A percentile compares a stretch with the other conserved stretches of the same genome.
Evolutionary conservation across 1,140 invertebrate genomes (phyloP).

Genomic region (Ctenoplectra terminalis): DNA sequence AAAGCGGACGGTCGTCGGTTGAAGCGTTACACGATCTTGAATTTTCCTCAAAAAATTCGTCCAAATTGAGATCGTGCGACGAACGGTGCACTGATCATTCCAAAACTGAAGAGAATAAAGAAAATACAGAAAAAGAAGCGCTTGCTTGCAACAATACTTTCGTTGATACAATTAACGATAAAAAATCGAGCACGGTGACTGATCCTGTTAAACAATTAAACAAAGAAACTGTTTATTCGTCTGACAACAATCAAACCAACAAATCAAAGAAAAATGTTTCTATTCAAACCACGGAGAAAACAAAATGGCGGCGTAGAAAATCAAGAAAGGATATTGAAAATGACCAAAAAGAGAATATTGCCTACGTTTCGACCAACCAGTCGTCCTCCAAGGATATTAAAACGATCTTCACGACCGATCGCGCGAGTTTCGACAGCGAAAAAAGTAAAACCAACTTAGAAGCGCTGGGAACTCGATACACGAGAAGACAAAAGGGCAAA

Average conservation of each 20-base stretch:
- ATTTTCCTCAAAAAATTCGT: background rate
- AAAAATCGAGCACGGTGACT: no score
- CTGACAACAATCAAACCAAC: background rate
- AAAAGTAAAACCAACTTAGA: background rate
- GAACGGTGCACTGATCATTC: background rate
- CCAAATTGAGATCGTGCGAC: no score
- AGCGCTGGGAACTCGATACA: background rate
- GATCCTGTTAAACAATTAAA: no score
- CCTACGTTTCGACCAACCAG: background rate
- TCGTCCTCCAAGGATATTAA: background rate
- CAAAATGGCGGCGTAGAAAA: background rate
- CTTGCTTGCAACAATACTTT: background rate
- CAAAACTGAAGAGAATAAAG: background rate
- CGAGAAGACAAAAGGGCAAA: background rate
- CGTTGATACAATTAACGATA: background rate
- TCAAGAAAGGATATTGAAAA: background rate
- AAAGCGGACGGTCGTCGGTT: no score
- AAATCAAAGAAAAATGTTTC: constrained; percentile 1
- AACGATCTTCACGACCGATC: constrained; percentile 1
- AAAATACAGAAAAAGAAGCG: background rate
- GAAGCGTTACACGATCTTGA: background rate
- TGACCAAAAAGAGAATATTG: background rate
- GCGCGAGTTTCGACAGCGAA: background rate
- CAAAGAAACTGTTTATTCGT: no score
- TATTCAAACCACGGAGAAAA: constrained; percentile 36